Conservation (phyloP, 2,797 vertebrate genomes). For the Megaceryle alcyon region DNA sequence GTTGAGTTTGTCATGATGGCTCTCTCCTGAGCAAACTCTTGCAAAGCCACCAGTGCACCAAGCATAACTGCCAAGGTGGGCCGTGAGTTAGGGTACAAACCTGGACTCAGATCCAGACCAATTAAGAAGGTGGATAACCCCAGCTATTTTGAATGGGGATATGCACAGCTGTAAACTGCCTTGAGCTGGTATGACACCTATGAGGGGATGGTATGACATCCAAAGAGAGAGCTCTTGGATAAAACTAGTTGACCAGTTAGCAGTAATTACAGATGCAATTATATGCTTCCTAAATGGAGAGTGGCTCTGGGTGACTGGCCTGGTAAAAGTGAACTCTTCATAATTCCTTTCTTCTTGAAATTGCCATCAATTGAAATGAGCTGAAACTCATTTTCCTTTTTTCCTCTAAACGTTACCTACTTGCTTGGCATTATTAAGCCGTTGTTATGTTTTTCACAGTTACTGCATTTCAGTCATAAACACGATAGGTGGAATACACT, state of each 20-base stretch:
- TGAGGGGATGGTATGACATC: not conserved
- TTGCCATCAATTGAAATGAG: not conserved
- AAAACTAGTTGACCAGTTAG: not conserved
- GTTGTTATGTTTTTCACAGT: constrained; percentile 6
- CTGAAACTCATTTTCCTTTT: not conserved
- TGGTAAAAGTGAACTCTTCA: not conserved
- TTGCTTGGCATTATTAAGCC: not conserved
- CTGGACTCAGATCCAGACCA: not conserved
- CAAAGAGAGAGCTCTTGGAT: not conserved
- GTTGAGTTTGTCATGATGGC: not conserved
- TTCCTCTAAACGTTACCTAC: not conserved
- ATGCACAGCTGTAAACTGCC: not conserved
- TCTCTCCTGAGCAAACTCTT: not conserved
- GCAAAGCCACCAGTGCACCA: not conserved
- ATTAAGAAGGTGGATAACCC: not conserved
- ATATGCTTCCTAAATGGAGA: not conserved
- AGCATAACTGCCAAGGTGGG: not conserved
- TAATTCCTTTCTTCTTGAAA: not conserved
- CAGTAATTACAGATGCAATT: not conserved
- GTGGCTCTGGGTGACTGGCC: not conserved
- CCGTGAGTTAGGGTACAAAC: not conserved
- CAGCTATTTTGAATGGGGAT: not conserved
- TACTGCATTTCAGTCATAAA: not conserved
- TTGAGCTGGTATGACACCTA: not conserved
- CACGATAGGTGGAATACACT: not conserved